Conservation (phyloP, 1,140 invertebrate species). For the Ladona fulva region DNA sequence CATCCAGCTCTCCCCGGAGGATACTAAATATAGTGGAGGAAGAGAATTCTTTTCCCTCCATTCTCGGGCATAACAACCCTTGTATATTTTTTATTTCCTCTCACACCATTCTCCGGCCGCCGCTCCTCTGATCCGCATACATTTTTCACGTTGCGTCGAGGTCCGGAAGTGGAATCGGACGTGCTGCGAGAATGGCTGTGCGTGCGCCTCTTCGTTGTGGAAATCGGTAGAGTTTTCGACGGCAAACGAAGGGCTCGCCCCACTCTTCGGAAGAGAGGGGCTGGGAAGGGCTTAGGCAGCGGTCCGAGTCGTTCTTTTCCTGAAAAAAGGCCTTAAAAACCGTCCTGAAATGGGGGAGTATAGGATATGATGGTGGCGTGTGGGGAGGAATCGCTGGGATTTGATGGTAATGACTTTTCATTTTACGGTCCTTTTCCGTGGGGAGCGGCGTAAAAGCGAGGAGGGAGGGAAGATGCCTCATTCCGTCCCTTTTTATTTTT, state of each 20-base stretch:
- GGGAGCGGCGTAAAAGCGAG: background rate
- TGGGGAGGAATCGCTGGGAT: background rate
- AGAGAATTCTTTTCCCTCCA: background rate
- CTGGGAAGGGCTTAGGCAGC: too few relatives aligned
- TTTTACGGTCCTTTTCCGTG: background rate
- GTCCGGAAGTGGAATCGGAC: background rate
- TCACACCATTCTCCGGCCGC: background rate
- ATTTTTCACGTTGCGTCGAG: background rate
- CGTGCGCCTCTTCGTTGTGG: too few relatives aligned
- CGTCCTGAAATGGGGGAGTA: background rate
- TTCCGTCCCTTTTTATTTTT: too few relatives aligned
- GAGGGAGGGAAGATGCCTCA: too few relatives aligned
- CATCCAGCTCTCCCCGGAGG: too few relatives aligned
- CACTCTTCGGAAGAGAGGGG: too few relatives aligned
- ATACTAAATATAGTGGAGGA: too few relatives aligned
- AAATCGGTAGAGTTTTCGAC: too few relatives aligned
- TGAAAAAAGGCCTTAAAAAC: too few relatives aligned
- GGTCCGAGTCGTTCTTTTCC: too few relatives aligned
- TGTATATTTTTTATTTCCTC: background rate
- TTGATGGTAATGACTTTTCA: conserved; percentile 6
- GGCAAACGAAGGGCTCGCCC: too few relatives aligned
- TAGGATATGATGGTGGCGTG: background rate
- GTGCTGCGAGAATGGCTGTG: background rate
- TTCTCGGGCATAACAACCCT: background rate
- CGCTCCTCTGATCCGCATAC: background rate